These are phyloP conservation scores for Oreotrochilus melanogaster DNA, from an alignment of 2,113 vertebrate species.

Conservation along the genomic window DNA sequence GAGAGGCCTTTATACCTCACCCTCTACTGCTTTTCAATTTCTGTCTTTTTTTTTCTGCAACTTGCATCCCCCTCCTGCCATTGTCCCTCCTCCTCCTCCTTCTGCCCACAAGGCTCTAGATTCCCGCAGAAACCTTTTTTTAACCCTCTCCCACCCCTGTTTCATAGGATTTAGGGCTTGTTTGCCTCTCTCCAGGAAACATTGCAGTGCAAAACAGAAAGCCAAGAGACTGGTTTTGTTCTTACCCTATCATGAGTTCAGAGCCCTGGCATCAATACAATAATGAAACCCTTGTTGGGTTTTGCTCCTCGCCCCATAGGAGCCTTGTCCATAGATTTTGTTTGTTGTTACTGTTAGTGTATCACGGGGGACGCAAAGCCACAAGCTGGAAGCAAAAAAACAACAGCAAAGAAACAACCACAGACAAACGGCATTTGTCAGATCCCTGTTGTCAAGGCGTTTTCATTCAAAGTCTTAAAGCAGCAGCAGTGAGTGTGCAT, in stretches of 20 bases:
- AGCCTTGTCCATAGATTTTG: constrained; percentile 43
- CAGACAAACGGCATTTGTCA: constrained; percentile 50
- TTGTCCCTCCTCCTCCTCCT: neutral
- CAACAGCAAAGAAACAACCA: constrained; percentile 2
- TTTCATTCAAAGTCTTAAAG: constrained; percentile 31
- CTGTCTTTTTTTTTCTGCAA: neutral
- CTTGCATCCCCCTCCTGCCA: neutral
- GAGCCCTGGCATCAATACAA: neutral
- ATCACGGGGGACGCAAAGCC: neutral
- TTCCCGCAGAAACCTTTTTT: neutral
- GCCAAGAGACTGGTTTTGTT: constrained; percentile 12
- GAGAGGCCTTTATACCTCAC: neutral
- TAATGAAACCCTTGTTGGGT: constrained; percentile 55
- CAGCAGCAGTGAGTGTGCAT: neutral
- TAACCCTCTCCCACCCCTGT: neutral
- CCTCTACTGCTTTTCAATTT: neutral
- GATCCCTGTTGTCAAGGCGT: neutral
- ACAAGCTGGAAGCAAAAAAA: constrained; percentile 58
- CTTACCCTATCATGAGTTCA: neutral
- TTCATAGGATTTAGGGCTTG: neutral
- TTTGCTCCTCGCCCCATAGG: neutral
- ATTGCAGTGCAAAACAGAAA: neutral
- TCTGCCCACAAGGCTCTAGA: neutral
- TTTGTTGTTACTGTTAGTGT: constrained; percentile 38
- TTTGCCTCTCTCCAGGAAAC: neutral